Base-by-base conservation (phyloP, 2,113 vertebrate genomes). In the Lipophrys pholis region DNA sequence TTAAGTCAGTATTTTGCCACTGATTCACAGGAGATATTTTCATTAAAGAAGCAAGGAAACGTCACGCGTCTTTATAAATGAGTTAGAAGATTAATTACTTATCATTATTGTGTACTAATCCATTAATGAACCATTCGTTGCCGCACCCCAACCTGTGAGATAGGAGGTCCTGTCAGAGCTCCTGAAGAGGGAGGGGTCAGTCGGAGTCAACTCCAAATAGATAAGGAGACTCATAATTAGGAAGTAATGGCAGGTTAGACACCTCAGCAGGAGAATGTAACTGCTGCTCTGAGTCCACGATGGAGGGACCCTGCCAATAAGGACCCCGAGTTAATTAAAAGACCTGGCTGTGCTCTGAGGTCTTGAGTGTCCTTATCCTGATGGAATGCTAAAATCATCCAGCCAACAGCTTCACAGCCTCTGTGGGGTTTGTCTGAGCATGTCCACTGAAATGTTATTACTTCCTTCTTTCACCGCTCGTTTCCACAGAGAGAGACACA, bases 291-390 rank as follows among this genome's bases (percentile, higher is more conserved):
- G 46, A 63, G 56, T n/a, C 41, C 40, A 38, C 11, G 61, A 54
- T 52, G 55, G 50, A 68, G 16, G 62, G 63, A 78, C 68, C 42
- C 57, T 42, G 62, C 79, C 83, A 87, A 76, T 78, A 73, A 87
- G 69, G 46, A 60, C 69, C 56, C 7, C 1, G 68, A 87, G 75
- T 83, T 90, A 90, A 90, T 91, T 91, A 86, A 87, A 85, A 84
- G 82, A 74, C 61, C 57, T 38, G 67, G 42, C 55, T 11, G 39
- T 64, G 82, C 77, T 78, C 78, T 12, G 38, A 76, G 82, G 70
- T 82, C 69, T 75, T 48, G 64, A 88, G 64, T 69, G 70, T 57
- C 71, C 49, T 74, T 14, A 15, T 79, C 71, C 71, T 79, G 63
- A 68, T 14, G 56, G 69, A 67, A 78, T 73, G 73, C 61, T 83